phyloP scores from a whole-genome alignment of 2,888 invertebrate species.

The Lacanobia oleracea region DNA sequence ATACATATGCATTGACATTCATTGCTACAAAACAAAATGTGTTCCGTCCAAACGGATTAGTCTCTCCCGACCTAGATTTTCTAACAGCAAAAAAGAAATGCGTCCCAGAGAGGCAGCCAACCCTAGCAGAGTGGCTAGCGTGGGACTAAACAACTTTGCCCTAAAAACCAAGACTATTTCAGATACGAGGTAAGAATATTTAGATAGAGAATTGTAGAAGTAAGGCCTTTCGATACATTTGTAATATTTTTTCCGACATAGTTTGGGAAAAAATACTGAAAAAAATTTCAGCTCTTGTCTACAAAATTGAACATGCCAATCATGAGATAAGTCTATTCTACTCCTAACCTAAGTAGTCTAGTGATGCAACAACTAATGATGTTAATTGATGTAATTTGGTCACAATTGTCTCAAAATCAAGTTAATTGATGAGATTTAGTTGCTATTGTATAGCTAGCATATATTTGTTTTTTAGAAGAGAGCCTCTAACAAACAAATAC shows the following conservation, averaged over 20 bases:
- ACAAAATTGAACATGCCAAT: not conserved
- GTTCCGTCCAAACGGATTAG: constrained; percentile 13
- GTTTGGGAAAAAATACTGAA: not conserved
- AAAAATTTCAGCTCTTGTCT: not conserved
- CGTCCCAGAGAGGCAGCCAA: constrained; percentile 17
- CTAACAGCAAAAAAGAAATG: constrained; percentile 28
- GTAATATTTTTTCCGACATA: not conserved
- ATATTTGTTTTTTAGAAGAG: no score
- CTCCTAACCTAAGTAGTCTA: not conserved
- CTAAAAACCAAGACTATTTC: constrained; percentile 35
- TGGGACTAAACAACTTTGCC: constrained; percentile 24
- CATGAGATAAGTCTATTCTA: not conserved
- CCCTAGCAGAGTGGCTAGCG: constrained; percentile 17
- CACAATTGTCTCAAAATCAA: no score
- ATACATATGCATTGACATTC: not conserved
- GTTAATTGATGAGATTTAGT: not conserved
- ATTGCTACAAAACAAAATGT: constrained; percentile 16
- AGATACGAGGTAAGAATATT: constrained; percentile 6
- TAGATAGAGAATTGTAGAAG: not conserved
- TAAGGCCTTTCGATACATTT: not conserved
- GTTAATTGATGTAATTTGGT: not conserved
- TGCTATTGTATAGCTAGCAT: no score
- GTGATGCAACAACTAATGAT: no score
- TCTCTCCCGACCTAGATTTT: constrained; percentile 38
- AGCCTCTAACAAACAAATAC: no score